phyloP scores from a whole-genome alignment of 2,888 invertebrate genomes.

The Apotomis capreana region DNA sequence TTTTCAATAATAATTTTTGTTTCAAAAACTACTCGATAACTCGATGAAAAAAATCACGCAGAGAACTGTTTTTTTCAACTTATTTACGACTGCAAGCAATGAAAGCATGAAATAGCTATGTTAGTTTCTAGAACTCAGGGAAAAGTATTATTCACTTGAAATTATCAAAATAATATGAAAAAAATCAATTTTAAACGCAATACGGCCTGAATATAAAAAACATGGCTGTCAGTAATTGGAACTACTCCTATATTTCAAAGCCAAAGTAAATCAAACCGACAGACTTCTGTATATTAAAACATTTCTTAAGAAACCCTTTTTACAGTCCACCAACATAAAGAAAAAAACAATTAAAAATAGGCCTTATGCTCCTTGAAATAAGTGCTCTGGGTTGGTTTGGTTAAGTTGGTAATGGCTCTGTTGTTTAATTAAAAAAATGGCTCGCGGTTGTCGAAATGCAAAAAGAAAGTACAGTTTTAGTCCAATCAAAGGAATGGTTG shows the following conservation, averaged over 20 bases:
- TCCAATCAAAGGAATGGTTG: neutral
- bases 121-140: too few relatives aligned
- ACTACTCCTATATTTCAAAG: neutral
- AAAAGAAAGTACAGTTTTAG: conserved; percentile 21
- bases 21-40: too few relatives aligned
- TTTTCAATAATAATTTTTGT: too few relatives aligned
- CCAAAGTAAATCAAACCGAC: conserved; percentile 4
- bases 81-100: too few relatives aligned
- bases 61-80: too few relatives aligned
- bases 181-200: too few relatives aligned
- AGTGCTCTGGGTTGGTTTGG: neutral
- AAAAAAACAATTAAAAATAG: neutral
- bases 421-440: conserved; percentile 35
- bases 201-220: neutral
- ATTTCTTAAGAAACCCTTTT: conserved; percentile 10
- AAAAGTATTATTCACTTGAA: too few relatives aligned
- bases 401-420: conserved; percentile 16
- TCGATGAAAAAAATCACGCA: too few relatives aligned
- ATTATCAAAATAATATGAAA: too few relatives aligned
- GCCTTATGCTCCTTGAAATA: neutral
- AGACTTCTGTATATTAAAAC: neutral
- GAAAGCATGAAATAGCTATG: too few relatives aligned
- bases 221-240: neutral
- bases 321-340: neutral
- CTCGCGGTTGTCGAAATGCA: conserved; percentile 33